Evolutionary conservation across 2,113 vertebrate genomes (phyloP).

Genomic region (Zapornia atra): DNA sequence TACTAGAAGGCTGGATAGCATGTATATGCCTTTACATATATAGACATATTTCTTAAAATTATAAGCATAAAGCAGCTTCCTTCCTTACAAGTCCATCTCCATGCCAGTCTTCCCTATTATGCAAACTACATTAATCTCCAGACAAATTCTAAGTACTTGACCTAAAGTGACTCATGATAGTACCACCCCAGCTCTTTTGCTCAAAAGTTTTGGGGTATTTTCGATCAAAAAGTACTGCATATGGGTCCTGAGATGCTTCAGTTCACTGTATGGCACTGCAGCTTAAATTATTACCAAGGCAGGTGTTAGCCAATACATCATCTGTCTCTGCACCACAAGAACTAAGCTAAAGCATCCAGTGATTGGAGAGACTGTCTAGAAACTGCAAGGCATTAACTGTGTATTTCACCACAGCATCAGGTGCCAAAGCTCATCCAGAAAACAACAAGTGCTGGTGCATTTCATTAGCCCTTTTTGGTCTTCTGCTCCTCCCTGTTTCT

Average conservation of each 20-base stretch:
- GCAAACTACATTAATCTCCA: background rate
- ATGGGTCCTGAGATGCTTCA: background rate
- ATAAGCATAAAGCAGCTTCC: background rate
- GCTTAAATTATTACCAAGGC: background rate
- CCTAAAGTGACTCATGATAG: background rate
- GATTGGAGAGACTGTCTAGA: background rate
- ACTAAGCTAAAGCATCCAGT: background rate
- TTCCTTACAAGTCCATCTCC: background rate
- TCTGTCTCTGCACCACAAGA: background rate
- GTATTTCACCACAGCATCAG: background rate
- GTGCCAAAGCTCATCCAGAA: background rate
- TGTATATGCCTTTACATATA: background rate
- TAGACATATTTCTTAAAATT: background rate
- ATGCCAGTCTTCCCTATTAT: background rate
- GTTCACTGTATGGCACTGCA: background rate
- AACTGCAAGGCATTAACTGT: background rate
- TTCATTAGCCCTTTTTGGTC: background rate
- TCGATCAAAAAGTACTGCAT: background rate
- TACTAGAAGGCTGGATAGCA: constrained; percentile 21
- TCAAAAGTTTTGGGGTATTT: background rate
- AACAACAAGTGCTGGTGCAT: background rate
- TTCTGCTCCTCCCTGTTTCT: background rate
- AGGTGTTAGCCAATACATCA: background rate
- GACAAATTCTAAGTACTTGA: background rate
- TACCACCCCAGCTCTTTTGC: background rate